Base-by-base conservation (phyloP, 30 jellyfish, hydroid and myxozoan species). In the Nemopilema nomurai region DNA sequence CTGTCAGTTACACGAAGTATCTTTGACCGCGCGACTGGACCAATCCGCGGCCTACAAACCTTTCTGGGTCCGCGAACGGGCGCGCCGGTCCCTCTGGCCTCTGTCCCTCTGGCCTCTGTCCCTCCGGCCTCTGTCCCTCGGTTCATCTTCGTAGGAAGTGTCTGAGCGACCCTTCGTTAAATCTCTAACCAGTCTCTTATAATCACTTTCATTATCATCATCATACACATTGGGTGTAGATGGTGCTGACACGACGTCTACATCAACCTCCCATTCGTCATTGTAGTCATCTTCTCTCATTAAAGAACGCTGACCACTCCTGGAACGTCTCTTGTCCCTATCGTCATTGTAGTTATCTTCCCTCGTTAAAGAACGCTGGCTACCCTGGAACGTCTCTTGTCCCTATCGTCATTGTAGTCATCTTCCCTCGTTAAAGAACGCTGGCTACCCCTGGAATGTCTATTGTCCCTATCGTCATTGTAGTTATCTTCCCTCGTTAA, bases 151-250 rank as follows among this genome's bases (percentile, higher is more conserved):
- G 22, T 67, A 67, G 1, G 73, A 19, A 1, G 81, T 64, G 21
- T n/a, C 28, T 9, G 89, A 71, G 21, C 89, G 70, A 0, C 93
- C 93, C 0, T 86, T 86, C 20, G 93, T 74, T 18, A 84, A 49
- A 62, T 74, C 79, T 22, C 50, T 84, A 24, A 74, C 80, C 7
- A 84, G 78, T 66, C 25, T 28, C 23, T 52, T 24, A 65, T 84
- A 84, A 23, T 84, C 87, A 49, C 25, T 27, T 65, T 84, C 93
- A 53, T 74, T 0, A 23, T 66, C 93, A 28, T 84, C 87, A 74
- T 64, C 49, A 66, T 78, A 65, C 33, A 18, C 49, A 9, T 23
- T 41, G 31, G 17, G 53, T 51, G 81, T 19, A 18, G 68, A 28
- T 27, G 69, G 53, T 8, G 23, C 84, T 30, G 81, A 26, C 62